Evolutionary conservation across 2,888 invertebrate genomes (phyloP).

Genomic region (Macaria notata): DNA sequence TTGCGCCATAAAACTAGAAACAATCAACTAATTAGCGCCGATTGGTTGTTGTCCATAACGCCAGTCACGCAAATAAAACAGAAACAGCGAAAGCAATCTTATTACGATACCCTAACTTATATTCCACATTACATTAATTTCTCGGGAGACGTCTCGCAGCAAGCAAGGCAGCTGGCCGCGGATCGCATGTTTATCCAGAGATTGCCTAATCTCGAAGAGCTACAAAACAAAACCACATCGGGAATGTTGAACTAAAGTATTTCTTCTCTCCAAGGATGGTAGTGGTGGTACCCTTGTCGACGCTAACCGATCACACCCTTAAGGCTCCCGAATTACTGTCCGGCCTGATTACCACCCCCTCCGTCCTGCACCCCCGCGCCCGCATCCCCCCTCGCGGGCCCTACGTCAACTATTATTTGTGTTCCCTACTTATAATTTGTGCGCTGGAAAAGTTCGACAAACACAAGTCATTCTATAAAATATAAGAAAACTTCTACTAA

Average conservation of each 20-base stretch:
- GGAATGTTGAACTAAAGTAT: slow-evolving; percentile 80
- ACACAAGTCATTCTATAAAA: slow-evolving; percentile 74
- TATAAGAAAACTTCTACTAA: slow-evolving; percentile 69
- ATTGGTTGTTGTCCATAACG: slow-evolving; percentile 54
- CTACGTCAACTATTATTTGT: slow-evolving; percentile 79
- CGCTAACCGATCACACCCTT: slow-evolving; percentile 80
- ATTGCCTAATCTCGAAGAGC: slow-evolving; percentile 79
- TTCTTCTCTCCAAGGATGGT: slow-evolving; percentile 78
- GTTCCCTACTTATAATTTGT: slow-evolving; percentile 78
- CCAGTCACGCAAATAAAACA: slow-evolving; percentile 62
- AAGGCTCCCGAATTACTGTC: slow-evolving; percentile 80
- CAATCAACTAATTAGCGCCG: slow-evolving; percentile 40
- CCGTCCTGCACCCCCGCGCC: slow-evolving; percentile 39
- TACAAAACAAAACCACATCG: slow-evolving; percentile 81
- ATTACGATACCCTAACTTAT: slow-evolving; percentile 67
- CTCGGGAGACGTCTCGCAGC: slow-evolving; percentile 77
- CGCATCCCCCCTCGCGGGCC: slow-evolving; percentile 54
- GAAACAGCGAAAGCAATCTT: slow-evolving; percentile 69
- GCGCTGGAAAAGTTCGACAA: slow-evolving; percentile 74
- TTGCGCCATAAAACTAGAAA: slow-evolving; percentile 31
- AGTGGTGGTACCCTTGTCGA: slow-evolving; percentile 77
- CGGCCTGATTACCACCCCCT: slow-evolving; percentile 73
- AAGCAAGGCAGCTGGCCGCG: slow-evolving; percentile 72
- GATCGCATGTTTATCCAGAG: slow-evolving; percentile 78
- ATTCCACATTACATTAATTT: slow-evolving; percentile 77